These are phyloP conservation scores for Bombylius discolor DNA, from an alignment of 2,888 invertebrate species.

Conservation along the genomic window DNA sequence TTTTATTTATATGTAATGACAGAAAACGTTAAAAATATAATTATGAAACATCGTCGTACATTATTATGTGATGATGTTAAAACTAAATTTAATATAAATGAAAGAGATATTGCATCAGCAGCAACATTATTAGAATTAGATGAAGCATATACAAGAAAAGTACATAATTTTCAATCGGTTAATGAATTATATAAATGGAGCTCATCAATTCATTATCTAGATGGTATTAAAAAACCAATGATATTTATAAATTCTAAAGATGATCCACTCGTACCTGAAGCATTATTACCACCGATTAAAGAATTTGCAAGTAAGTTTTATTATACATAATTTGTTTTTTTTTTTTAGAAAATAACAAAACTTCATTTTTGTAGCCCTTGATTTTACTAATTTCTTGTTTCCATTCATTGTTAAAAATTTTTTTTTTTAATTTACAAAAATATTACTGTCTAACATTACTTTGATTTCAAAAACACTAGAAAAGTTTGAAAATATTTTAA, in stretches of 20 bases:
- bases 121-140: slow-evolving; percentile 81
- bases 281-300: slow-evolving; percentile 57
- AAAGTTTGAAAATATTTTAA: no score
- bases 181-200: slow-evolving; percentile 74
- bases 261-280: slow-evolving; percentile 81
- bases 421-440: no score
- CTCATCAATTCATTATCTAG: slow-evolving; percentile 67
- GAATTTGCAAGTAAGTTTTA: slow-evolving; percentile 34
- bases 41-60: slow-evolving; percentile 67
- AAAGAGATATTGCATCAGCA: slow-evolving; percentile 70
- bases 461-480: no score
- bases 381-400: no score
- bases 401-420: no score
- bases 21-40: slow-evolving; percentile 77
- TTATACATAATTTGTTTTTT: not conserved
- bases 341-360: not conserved
- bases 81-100: slow-evolving; percentile 53
- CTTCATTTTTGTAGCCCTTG: no score
- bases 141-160: slow-evolving; percentile 71
- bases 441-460: no score
- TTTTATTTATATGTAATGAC: slow-evolving; percentile 89
- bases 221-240: slow-evolving; percentile 71
- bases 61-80: slow-evolving; percentile 63
- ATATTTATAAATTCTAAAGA: slow-evolving; percentile 83
- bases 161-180: slow-evolving; percentile 65